Percentiles rank a stretch among this genome's conserved stretches.
phyloP scores from a whole-genome alignment of 2,888 invertebrate species.

The Liopterus haemorrhoidalis region DNA sequence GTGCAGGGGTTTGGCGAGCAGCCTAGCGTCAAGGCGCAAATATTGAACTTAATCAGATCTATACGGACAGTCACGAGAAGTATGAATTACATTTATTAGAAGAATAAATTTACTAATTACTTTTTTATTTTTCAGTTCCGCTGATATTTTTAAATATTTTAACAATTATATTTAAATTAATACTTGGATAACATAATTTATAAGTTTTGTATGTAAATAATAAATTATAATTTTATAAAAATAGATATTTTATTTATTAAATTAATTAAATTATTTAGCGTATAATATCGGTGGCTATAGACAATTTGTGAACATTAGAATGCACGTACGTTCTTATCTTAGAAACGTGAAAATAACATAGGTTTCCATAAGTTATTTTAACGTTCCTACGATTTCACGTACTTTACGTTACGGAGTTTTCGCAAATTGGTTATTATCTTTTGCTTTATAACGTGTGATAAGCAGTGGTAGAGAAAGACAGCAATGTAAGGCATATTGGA shows the following conservation, averaged over 20 bases:
- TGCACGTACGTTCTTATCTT: too few species aligned
- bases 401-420: too few species aligned
- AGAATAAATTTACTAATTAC: slow-evolving; percentile 11
- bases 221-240: slow-evolving; percentile 4
- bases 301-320: too few species aligned
- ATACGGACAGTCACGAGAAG: slow-evolving; percentile 96
- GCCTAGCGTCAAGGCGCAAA: slow-evolving; percentile 78
- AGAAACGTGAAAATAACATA: too few species aligned
- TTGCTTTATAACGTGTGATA: too few species aligned
- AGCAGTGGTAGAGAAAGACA: too few species aligned
- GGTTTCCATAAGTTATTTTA: too few species aligned
- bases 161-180: slow-evolving; percentile 78
- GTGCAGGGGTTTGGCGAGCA: slow-evolving; percentile 84
- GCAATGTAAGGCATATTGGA: too few species aligned
- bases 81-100: slow-evolving; percentile 53
- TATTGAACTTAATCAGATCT: slow-evolving; percentile 84
- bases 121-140: slow-evolving; percentile 77
- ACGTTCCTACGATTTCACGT: too few species aligned
- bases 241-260: background rate
- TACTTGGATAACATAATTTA: slow-evolving; percentile 64
- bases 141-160: slow-evolving; percentile 84
- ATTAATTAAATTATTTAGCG: background rate
- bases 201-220: slow-evolving; percentile 3
- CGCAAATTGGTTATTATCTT: too few species aligned
- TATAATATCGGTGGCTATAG: background rate